These are phyloP conservation scores for Pseudococcus longispinus DNA, from an alignment of 2,888 invertebrate species.

Conservation along the genomic window DNA sequence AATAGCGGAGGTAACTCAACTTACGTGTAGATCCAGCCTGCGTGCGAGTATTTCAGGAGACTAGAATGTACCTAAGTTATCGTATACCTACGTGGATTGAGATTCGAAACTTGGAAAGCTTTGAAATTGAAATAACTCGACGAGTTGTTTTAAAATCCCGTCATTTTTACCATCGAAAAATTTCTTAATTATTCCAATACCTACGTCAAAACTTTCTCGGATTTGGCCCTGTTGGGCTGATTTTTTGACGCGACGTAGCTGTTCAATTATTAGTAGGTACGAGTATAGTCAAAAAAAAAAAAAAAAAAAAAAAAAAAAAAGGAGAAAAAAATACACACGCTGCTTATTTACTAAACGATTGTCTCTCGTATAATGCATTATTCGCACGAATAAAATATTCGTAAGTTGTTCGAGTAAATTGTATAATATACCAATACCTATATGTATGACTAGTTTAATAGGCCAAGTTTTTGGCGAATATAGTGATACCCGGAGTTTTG, in stretches of 20 bases:
- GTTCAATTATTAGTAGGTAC: too few relatives aligned
- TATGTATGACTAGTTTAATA: not conserved
- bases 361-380: conserved; percentile 21
- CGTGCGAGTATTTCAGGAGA: not conserved
- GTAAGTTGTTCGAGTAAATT: not conserved
- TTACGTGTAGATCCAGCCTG: not conserved
- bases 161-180: not conserved
- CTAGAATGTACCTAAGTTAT: not conserved
- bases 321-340: too few relatives aligned
- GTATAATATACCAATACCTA: not conserved
- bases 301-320: not conserved
- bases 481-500: not conserved
- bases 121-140: not conserved
- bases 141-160: not conserved
- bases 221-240: too few relatives aligned
- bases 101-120: not conserved
- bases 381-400: not conserved
- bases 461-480: conserved; percentile 16
- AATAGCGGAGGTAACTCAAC: not conserved
- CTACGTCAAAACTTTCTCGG: too few relatives aligned
- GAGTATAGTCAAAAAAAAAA: not conserved
- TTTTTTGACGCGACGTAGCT: too few relatives aligned
- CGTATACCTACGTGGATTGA: not conserved
- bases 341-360: conserved; percentile 8
- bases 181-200: not conserved